Evolutionary conservation across 1,140 invertebrate species (phyloP), one percentile per base, ranked within the genome.

Genomic region (Diorhabda elongata): DNA sequence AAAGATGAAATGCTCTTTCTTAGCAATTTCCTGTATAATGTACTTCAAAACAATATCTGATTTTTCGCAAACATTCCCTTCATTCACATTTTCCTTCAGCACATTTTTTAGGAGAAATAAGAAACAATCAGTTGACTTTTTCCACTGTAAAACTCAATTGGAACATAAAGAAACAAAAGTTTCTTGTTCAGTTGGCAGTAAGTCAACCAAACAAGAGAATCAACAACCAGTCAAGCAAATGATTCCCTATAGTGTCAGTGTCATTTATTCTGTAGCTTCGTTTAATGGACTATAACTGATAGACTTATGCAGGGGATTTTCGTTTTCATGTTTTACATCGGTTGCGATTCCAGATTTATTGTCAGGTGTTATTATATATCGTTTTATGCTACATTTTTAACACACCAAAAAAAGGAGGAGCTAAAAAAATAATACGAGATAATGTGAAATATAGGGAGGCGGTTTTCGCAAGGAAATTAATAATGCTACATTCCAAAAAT

Each of bases 191-290:
- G 61, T 62, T 62, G n/a, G 43, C 44, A 44, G 61, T 62, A 44
- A 62, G 42, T 44, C 61, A 62, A n/a, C 61, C 61, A 62, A 62
- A 44, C 9, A 44, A 44, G 43, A 43, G 44, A 43, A 52, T 62
- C 61, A 62, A 62, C 61, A 62, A 44, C 43, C 61, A 62, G 61
- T 62, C 61, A 11, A 62, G 61, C 61, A 62, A 62, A 44, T 62
- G 61, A 62, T 62, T 44, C 61, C 5, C 61, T 44, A 62, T 62
- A 62, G 61, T 62, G n/a, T 61, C 59, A 61, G 41, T 61, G 59
- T 61, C 59, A 62, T 62, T 62, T 44, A n/a, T 44, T 62, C 44
- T 44, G 43, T 61, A 44, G 61, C 61, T 62, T 62, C 42, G 59
- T 6, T 62, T 44, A 62, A 62, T 62, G 61, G 61, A 8, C 7